Percentiles rank a stretch among this genome's conserved stretches.
phyloP scores from a whole-genome alignment of 2,888 invertebrate genomes.

The Amphiduros pacificus region DNA sequence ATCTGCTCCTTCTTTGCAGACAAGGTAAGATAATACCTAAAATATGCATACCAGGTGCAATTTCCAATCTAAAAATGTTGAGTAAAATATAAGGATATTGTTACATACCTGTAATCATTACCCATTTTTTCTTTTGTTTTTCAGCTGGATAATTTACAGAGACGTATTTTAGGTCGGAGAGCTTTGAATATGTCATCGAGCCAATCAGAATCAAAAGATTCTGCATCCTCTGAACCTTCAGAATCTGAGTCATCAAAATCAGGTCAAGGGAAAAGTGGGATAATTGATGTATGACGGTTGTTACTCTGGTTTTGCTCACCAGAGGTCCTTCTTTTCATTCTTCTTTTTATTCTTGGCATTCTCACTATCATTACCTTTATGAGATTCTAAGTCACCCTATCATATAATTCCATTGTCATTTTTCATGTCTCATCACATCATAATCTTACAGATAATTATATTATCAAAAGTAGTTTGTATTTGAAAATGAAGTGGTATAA shows the following conservation, averaged over 20 bases:
- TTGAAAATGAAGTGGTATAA: no score
- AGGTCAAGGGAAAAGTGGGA: background rate
- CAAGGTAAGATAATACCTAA: conserved; percentile 35
- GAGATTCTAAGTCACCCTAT: no score
- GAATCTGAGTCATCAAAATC: background rate
- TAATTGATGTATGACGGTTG: conserved; percentile 46
- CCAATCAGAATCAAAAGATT: no score
- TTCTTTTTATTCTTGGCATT: no score
- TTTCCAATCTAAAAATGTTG: background rate
- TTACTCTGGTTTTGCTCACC: conserved; percentile 48
- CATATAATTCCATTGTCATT: no score
- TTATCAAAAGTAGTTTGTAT: no score
- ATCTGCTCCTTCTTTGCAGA: conserved; percentile 49
- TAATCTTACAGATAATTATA: no score
- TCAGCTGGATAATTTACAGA: background rate
- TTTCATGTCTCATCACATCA: no score
- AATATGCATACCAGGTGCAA: background rate
- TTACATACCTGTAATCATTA: no score
- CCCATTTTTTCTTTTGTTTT: background rate
- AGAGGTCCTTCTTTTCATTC: no score
- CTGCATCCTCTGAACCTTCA: background rate
- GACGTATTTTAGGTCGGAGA: background rate
- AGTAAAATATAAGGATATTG: no score
- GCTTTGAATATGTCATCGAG: background rate
- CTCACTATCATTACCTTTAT: no score